A percentile compares a stretch with the other conserved stretches of the same genome.
These are phyloP conservation scores for Lagopus leucura DNA, from an alignment of 2,113 vertebrate species.

Conservation along the genomic window DNA sequence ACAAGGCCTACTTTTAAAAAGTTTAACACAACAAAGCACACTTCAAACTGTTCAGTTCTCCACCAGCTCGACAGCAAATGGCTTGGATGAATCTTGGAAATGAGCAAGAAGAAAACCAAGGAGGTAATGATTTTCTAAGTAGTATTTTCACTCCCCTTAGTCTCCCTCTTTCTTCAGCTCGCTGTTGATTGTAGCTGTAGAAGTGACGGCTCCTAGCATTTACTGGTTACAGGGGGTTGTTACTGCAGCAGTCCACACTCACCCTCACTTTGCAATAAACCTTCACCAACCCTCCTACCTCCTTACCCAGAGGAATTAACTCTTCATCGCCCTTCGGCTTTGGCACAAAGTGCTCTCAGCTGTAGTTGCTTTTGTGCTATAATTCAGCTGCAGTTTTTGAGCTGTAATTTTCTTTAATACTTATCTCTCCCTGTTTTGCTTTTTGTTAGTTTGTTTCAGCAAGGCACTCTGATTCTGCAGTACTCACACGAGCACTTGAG, in stretches of 20 bases:
- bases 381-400: too few relatives aligned
- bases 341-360: neutral
- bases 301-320: neutral
- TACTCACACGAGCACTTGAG: neutral
- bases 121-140: neutral
- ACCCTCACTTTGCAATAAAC: neutral
- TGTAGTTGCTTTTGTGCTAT: neutral
- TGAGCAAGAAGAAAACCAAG: neutral
- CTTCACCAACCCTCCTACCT: neutral
- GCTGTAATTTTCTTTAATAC: too few relatives aligned
- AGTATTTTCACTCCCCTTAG: neutral
- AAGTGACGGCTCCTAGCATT: neutral
- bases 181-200: neutral
- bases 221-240: neutral
- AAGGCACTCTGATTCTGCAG: neutral
- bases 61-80: neutral
- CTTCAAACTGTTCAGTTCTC: neutral
- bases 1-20: neutral
- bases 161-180: neutral
- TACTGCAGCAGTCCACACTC: neutral
- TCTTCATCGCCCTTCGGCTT: neutral
- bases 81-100: neutral
- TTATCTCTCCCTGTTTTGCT: neutral
- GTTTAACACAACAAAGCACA: rapidly evolving
- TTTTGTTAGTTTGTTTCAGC: neutral